Conservation (phyloP, 2,888 invertebrate species). For the Podabrus alpinus region DNA sequence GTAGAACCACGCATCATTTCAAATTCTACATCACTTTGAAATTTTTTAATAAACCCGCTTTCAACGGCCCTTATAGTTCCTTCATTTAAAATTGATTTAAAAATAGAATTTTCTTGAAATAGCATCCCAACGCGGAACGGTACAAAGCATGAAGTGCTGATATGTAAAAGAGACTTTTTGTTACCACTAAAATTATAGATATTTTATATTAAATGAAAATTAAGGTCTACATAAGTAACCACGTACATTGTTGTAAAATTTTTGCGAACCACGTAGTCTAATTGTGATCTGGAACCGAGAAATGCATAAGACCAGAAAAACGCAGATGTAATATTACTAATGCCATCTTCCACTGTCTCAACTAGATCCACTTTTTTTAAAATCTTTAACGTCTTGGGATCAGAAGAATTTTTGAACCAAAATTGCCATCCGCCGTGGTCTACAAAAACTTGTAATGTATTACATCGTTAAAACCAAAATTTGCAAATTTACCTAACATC, state of each 20-base stretch:
- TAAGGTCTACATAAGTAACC: not conserved
- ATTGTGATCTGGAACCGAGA: constrained; percentile 71
- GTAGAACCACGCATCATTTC: constrained; percentile 66
- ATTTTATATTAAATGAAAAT: not conserved
- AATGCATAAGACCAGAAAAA: constrained; percentile 82
- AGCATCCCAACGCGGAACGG: constrained; percentile 70
- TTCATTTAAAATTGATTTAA: constrained; percentile 63
- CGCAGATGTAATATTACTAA: constrained; percentile 73
- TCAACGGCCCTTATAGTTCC: constrained; percentile 68
- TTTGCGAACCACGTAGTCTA: constrained; percentile 73
- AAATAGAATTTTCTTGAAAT: constrained; percentile 68
- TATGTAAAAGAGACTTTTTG: constrained; percentile 70
- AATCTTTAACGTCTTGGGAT: constrained; percentile 64
- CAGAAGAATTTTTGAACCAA: constrained; percentile 74
- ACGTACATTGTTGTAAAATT: constrained; percentile 63
- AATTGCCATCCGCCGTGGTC: constrained; percentile 77
- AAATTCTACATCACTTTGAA: constrained; percentile 73
- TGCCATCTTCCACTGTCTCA: constrained; percentile 67
- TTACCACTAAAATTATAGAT: constrained; percentile 43
- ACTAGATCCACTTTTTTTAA: constrained; percentile 71
- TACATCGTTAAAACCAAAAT: constrained; percentile 14
- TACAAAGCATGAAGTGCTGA: constrained; percentile 75
- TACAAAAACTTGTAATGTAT: constrained; percentile 41
- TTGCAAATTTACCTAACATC: constrained; percentile 63
- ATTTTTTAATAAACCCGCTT: constrained; percentile 69